A percentile compares a stretch with the other conserved stretches of the same genome.
Conservation (phyloP, 2,113 vertebrate genomes). For the Siniperca chuatsi region DNA sequence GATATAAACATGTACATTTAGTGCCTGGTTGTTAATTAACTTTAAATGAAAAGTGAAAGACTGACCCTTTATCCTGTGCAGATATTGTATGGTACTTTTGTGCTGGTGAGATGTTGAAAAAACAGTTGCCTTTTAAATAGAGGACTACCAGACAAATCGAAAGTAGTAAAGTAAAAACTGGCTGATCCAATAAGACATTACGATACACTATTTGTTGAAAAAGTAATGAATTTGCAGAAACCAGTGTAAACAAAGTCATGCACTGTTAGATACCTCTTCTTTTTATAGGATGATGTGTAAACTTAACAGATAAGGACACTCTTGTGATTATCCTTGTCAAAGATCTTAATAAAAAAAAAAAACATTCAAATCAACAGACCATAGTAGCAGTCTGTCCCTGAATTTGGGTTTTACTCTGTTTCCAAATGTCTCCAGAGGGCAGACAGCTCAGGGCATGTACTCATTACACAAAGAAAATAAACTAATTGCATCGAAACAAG, state of each 20-base stretch:
- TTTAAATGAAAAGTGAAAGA: neutral
- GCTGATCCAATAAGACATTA: neutral
- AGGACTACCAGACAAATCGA: no score
- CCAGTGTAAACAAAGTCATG: neutral
- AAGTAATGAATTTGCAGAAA: neutral
- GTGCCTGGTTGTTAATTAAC: neutral
- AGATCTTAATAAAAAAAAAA: neutral
- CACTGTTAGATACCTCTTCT: neutral
- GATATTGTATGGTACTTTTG: neutral
- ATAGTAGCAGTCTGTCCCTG: neutral
- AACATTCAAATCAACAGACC: neutral
- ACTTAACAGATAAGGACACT: neutral
- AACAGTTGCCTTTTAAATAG: neutral
- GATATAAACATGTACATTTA: neutral
- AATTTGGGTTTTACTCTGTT: neutral
- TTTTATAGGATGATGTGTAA: neutral
- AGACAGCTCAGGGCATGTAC: slow-evolving; percentile 39
- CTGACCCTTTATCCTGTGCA: neutral
- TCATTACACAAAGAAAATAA: slow-evolving; percentile 67
- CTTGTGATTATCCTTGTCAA: neutral
- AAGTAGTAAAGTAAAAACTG: neutral
- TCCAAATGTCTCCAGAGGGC: slow-evolving; percentile 26
- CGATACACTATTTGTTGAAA: neutral
- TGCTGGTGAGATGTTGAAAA: neutral
- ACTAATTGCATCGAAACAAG: slow-evolving; percentile 60